Evolutionary conservation across 2,888 invertebrate genomes (phyloP).

Genomic region (Xanthorhoe designata): DNA sequence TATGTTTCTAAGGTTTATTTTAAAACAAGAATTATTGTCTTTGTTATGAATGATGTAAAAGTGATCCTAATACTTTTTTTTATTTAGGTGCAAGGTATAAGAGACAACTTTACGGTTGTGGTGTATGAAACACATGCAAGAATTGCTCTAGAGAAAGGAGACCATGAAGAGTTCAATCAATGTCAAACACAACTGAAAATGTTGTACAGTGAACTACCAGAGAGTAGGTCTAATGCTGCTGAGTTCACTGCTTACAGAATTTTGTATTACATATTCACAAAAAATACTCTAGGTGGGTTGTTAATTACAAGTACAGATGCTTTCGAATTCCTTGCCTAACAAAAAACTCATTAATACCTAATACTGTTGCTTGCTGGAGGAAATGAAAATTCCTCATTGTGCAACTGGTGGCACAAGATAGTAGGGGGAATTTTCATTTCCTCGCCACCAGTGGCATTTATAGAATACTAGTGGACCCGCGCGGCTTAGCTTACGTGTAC

Average conservation of each 20-base stretch:
- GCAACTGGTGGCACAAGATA: too few species aligned
- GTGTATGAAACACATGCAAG: slow-evolving; percentile 99
- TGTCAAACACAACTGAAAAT: slow-evolving; percentile 99
- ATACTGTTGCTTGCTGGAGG: too few species aligned
- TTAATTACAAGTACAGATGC: too few species aligned
- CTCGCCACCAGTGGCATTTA: too few species aligned
- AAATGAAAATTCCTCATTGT: too few species aligned
- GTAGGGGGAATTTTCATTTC: too few species aligned
- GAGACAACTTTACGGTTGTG: slow-evolving; percentile 97
- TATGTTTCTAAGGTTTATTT: slow-evolving; percentile 71
- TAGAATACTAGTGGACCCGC: too few species aligned
- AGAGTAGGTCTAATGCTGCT: slow-evolving; percentile 88
- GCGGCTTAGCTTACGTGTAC: too few species aligned
- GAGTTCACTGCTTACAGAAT: slow-evolving; percentile 99
- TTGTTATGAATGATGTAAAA: neutral
- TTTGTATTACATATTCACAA: slow-evolving; percentile 99
- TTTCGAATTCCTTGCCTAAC: too few species aligned
- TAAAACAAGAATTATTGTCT: too few species aligned
- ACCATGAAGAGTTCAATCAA: slow-evolving; percentile 99
- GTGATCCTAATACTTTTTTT: neutral
- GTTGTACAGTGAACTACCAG: slow-evolving; percentile 93
- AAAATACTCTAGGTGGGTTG: slow-evolving; percentile 95
- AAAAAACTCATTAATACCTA: too few species aligned
- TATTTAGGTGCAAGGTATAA: slow-evolving; percentile 95
- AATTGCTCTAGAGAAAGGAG: slow-evolving; percentile 98